Evolutionary conservation across 2,888 invertebrate genomes (phyloP), one percentile per base, ranked within the genome.

Genomic region (Thereva unica): DNA sequence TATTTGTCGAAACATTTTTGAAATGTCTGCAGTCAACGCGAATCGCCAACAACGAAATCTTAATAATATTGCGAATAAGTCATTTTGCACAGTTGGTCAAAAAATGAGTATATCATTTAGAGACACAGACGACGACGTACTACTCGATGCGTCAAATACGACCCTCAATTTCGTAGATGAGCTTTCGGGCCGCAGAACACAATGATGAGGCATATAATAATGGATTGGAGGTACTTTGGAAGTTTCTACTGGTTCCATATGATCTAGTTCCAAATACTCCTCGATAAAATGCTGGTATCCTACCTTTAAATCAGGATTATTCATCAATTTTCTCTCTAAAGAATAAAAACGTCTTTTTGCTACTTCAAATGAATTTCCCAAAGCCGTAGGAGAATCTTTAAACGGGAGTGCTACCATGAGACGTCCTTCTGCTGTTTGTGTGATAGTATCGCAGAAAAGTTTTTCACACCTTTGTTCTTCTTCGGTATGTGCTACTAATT

Each of bases 21-120:
- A 64, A 4, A 71, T 69, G 41, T 71, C 71, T 37, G 68, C 68
- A 6, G 73, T 74, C 7, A 80, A 69, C 3, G 67, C 68, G 44
- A 63, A 63, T 34, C 10, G 40, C 47, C 64, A 56, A 4, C 41
- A n/a, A 34, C 70, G 49, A 54, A 61, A 68, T 5, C 68, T 23
- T n/a, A 69, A 7, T n/a, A 68, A 7, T 1, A 67, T 42, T 5
- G 57, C 50, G 7, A 64, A 59, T 7, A 68, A 49, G 52, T 68
- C 55, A 7, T 41, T 4, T 47, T 71, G 71, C 4, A 71, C 12
- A 8, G 45, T 53, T 8, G 67, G 67, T 35, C 70, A 69, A n/a
- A 47, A 49, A 23, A 63, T 44, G 10, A 73, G 68, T 7, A 68
- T 45, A 3, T 73, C 71, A n/a, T n/a, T n/a, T n/a, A n/a, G n/a